phyloP scores from a whole-genome alignment of 1,140 invertebrate species.

The Octopus sinensis region DNA sequence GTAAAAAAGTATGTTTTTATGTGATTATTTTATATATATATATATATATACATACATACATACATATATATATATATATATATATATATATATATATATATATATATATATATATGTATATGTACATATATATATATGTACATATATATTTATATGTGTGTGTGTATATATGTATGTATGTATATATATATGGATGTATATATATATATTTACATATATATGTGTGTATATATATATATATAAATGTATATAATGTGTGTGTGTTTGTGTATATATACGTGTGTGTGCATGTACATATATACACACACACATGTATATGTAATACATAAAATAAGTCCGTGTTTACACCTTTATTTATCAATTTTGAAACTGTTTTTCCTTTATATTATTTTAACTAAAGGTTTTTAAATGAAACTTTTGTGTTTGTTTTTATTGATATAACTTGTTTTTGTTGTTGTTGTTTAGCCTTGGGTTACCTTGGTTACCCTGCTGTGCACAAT shows the following conservation, averaged over 20 bases:
- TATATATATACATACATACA: slow-evolving; percentile 11
- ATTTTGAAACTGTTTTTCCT: too few species aligned
- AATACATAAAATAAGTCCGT: background rate
- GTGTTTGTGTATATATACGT: slow-evolving; percentile 9
- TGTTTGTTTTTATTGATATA: too few species aligned
- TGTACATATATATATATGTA: slow-evolving; percentile 15
- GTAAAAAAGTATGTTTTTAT: too few species aligned
- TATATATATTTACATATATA: background rate
- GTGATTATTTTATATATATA: slow-evolving; percentile 5
- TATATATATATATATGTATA: slow-evolving; percentile 18
- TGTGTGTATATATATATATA: background rate
- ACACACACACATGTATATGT: background rate
- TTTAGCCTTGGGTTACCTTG: too few species aligned
- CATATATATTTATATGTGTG: slow-evolving; percentile 14
- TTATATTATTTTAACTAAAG: too few species aligned
- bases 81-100: slow-evolving; percentile 17
- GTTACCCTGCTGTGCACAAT: too few species aligned
- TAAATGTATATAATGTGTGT: slow-evolving; percentile 1
- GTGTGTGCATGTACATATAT: background rate
- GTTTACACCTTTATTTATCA: background rate
- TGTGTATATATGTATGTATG: background rate
- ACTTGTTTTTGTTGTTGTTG: too few species aligned
- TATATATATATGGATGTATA: background rate
- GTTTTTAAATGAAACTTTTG: too few species aligned
- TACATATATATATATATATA: slow-evolving; percentile 13